Base-by-base conservation (phyloP, 2,888 invertebrate genomes). In the Caenorhabditis becei region DNA sequence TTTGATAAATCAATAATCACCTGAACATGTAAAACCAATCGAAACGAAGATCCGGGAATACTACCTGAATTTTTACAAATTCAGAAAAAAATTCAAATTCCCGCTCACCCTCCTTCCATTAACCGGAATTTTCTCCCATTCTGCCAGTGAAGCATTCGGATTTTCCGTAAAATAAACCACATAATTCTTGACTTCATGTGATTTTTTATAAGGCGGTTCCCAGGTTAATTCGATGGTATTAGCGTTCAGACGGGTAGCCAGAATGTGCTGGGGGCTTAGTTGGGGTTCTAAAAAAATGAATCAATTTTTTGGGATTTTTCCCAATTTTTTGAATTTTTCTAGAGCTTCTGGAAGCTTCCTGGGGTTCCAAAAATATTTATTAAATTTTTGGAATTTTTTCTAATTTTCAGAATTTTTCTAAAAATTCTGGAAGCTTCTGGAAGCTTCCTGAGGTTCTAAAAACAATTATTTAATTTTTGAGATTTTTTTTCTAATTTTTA, bases 141-240 rank as follows among this genome's bases (percentile, higher is more conserved):
- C 90, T 0, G 84, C 77, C 10, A 90, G 82, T 2, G 86, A 80
- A 0, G 89, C 88, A 47, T 85, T 86, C 5, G 89, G 88, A 78
- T 89, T 91, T 66, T 90, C 90, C 16, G 90, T 91, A 77, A 88
- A 90, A 51, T 90, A 90, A 14, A 90, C 90, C 65, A 89, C 86
- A 71, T 90, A 90, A 70, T 88, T 85, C 84, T 90, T 90, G 28
- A 90, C 89, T 54, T 89, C 88, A 44, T 88, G 83, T 16, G 90
- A 87, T 37, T 89, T 82, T 72, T 91, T 91, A 70, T 85, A 90
- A 0, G 90, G 90, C 10, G 89, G 88, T 49, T 90, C 90, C 90
- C 90, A 91, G 11, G 86, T 87, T 26, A 90, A 56, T 58, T 89
- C 89, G 5, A 90, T 87, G 1, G 90, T 87, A 58, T 91, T 90